These are phyloP conservation scores for Resseliella maxima DNA, from an alignment of 2,888 invertebrate species.

Conservation along the genomic window DNA sequence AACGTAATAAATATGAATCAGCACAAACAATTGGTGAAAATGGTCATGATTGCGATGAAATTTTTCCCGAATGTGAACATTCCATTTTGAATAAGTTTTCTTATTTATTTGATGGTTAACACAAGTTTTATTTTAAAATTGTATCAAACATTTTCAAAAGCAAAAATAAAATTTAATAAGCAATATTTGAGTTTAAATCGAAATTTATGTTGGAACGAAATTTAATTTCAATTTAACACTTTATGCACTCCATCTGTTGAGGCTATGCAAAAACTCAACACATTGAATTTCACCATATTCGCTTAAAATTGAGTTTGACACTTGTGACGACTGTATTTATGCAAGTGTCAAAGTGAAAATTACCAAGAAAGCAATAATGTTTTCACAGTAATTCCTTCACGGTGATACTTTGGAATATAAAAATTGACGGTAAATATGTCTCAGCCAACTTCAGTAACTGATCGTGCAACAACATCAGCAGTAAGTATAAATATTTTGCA, in stretches of 20 bases:
- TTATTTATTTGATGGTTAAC: slow-evolving; percentile 56
- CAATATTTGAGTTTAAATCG: not conserved
- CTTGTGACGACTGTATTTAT: not conserved
- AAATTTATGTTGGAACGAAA: not conserved
- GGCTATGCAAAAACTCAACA: not conserved
- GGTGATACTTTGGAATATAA: not conserved
- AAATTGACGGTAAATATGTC: slow-evolving; percentile 16
- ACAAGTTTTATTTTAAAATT: not conserved
- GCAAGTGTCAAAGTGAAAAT: not conserved
- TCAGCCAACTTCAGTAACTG: not conserved
- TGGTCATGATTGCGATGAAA: slow-evolving; percentile 63
- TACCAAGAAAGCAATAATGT: not conserved
- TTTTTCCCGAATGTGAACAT: slow-evolving; percentile 64
- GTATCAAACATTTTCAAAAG: not conserved
- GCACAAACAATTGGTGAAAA: slow-evolving; percentile 65
- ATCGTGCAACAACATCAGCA: not conserved
- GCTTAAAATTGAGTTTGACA: not conserved
- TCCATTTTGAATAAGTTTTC: slow-evolving; percentile 59
- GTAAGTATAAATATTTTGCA: slow-evolving; percentile 6
- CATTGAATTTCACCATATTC: slow-evolving; percentile 24
- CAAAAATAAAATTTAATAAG: not conserved
- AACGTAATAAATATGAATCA: slow-evolving; percentile 64
- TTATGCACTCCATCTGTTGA: not conserved
- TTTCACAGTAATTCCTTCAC: not conserved
- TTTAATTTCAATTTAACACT: not conserved